phyloP scores from a whole-genome alignment of 2,113 vertebrate genomes.

The Chunga burmeisteri region DNA sequence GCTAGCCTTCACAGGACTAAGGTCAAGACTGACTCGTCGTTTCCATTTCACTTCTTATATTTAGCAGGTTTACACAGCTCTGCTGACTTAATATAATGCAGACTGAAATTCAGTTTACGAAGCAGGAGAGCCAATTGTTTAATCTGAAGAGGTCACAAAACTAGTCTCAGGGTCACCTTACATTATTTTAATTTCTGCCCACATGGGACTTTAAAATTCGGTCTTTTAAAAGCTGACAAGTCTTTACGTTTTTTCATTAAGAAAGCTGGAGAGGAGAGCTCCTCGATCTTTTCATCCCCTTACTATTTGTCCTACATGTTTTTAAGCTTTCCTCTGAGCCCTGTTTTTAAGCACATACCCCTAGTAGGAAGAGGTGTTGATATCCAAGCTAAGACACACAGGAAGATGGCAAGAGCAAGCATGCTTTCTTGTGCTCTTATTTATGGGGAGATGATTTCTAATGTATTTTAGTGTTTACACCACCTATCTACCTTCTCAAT shows the following conservation, averaged over 20 bases:
- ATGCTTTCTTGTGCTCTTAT: background rate
- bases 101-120: conserved; percentile 25
- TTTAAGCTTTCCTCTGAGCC: background rate
- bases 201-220: background rate
- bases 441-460: background rate
- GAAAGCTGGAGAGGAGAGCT: background rate
- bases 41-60: conserved; percentile 6
- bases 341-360: background rate
- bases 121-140: background rate
- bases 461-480: background rate
- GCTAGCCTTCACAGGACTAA: background rate
- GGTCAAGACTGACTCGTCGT: background rate
- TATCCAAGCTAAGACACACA: background rate
- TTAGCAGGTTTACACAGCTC: background rate
- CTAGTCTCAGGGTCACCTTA: background rate
- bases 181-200: background rate
- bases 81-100: conserved; percentile 4
- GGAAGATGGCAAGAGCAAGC: background rate
- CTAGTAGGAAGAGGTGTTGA: background rate
- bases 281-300: background rate
- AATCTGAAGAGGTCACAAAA: background rate
- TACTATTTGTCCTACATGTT: background rate
- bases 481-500: background rate
- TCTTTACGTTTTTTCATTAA: background rate
- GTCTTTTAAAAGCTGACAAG: background rate